Evolutionary conservation across 2,888 invertebrate species (phyloP), one percentile per base, ranked within the genome.

Genomic region (Schrankia costaestrigalis): DNA sequence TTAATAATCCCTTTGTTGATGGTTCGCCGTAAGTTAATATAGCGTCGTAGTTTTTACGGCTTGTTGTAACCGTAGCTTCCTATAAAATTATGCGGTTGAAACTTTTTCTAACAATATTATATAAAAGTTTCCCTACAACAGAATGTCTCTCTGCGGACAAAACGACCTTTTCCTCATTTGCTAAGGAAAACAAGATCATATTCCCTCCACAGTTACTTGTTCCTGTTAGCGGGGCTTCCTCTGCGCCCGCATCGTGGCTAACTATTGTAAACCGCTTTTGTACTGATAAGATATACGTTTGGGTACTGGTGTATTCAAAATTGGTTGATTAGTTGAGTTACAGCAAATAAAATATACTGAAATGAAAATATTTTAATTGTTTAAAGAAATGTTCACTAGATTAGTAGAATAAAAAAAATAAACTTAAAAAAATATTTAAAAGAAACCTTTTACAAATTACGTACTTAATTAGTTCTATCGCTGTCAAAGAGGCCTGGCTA

Each of bases 51-150:
- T 5, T 32, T 46, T 43, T 30, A 46, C 42, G 33, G 25, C 18
- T 28, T 19, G 22, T 19, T 30, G 37, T 31, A 32, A 36, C 40
- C 46, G 29, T 44, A 44, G 27, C 34, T 35, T 14, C 26, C 26
- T 25, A 29, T 26, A 31, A 46, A 36, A 38, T 41, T 12, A 37
- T 35, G 19, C 22, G 7, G 4, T 19, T 34, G 18, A 26, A 41
- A 41, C 21, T 41, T 49, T 43, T 38, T 39, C 26, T 26, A 29
- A 35, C 33, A 33, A 43, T 28, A 18, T 50, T 36, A 23, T 21
- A 37, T 38, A 38, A 41, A 17, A 41, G 40, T 12, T 19, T 44
- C 33, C 22, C 26, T 21, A 31, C 41, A 37, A 35, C 39, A 41
- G 41, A 32, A 28, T 28, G 41, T 46, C 32, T 29, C 15, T 35